Evolutionary conservation across 2,888 invertebrate genomes (phyloP), one percentile per base, ranked within the genome.

Genomic region (Mesorhabditis belari): DNA sequence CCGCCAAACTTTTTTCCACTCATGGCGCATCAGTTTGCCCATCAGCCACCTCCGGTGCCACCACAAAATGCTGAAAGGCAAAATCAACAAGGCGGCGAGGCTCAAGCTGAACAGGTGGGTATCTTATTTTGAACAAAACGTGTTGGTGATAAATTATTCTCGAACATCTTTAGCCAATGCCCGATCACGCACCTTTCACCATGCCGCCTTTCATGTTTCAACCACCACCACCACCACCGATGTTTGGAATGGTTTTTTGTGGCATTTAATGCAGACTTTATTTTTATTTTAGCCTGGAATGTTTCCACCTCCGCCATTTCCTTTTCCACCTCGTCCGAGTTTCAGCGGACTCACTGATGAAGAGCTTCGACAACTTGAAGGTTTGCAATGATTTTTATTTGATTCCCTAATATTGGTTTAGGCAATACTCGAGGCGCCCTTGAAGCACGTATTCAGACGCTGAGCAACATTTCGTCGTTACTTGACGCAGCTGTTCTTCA

Each of bases 331-430:
- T 53, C 52, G 27, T 44, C 35, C 17, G 21, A 21, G 28, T 27
- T 44, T 50, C 51, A 24, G 24, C 53, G 53, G n/a, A 49, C 84
- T 96, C 57, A 87, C 88, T 50, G 87, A 88, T 53, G 92, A 91
- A 53, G 93, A 96, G 80, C 85, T 98, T 59, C 85, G 86, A 62
- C 86, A 87, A 19, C 87, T 98, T 88, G 98, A 98, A 83, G 93
- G 93, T 28, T 9, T n/a, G 44, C n/a, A n/a, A n/a, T n/a, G n/a
- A n/a, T n/a, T n/a, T n/a, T 35, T 2, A 35, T 35, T 35, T 35
- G 12, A 9, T 35, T n/a, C 44, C n/a, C 12, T n/a, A 35, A 35
- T 1, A 17, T 26, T n/a, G 12, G 17, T 54, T 49, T 49, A 35
- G 64, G 64, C 3, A 23, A 63, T 2, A 59, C 67, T 4, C 86